phyloP scores from a whole-genome alignment of 2,797 vertebrate species.

The Melanotaenia parkinsoni region DNA sequence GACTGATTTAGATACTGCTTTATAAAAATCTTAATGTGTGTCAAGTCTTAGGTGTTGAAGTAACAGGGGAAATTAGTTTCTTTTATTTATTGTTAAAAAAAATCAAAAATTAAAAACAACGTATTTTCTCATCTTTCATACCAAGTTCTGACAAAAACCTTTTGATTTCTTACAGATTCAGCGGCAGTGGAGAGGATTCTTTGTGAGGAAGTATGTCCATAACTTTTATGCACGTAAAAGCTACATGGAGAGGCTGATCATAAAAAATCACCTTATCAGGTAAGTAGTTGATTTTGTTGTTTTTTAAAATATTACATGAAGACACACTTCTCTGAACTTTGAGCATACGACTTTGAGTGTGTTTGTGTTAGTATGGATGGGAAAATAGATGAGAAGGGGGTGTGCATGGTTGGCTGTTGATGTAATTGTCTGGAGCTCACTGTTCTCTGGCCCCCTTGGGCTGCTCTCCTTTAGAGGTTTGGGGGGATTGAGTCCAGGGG shows the following conservation, averaged over 20 bases:
- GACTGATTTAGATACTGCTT: neutral
- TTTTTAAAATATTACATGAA: neutral
- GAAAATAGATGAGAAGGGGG: no score
- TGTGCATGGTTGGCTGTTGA: no score
- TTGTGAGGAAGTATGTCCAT: conserved; percentile 88
- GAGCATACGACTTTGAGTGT: no score
- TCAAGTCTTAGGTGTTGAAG: neutral
- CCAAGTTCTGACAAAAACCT: neutral
- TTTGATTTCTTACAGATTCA: conserved; percentile 87
- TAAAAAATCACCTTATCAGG: conserved; percentile 89
- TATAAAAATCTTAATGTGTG: neutral
- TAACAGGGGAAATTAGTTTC: neutral
- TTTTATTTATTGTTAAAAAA: neutral
- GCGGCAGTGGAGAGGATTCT: conserved; percentile 90
- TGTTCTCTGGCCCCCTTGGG: no score
- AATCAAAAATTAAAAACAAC: neutral
- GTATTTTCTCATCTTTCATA: neutral
- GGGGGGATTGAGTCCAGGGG: no score
- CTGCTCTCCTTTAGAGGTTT: no score
- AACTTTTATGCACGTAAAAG: conserved; percentile 90
- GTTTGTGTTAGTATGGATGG: no score
- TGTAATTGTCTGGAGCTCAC: no score
- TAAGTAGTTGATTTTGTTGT: conserved; percentile 65
- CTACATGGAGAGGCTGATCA: conserved; percentile 85
- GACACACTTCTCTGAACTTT: no score